These are phyloP conservation scores for Procambarus virginalis DNA, from an alignment of 1,140 invertebrate genomes.

Conservation along the genomic window DNA sequence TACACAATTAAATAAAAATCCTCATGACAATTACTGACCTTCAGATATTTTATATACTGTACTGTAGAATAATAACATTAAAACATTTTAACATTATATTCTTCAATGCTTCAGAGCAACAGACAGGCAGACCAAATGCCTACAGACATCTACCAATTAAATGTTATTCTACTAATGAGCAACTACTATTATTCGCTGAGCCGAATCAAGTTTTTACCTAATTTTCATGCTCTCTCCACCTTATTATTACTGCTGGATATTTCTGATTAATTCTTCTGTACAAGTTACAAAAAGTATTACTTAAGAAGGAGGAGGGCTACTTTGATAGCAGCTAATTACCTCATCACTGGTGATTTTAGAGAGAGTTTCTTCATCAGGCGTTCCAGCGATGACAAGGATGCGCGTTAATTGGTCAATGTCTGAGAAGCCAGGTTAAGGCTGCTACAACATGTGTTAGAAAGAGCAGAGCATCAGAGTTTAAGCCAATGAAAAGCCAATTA, in stretches of 20 bases:
- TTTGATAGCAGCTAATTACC: constrained; percentile 77
- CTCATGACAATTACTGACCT: too few species aligned
- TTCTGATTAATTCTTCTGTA: background rate
- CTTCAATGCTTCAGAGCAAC: too few species aligned
- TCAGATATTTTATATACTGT: too few species aligned
- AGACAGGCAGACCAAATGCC: too few species aligned
- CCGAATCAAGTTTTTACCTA: background rate
- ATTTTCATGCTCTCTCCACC: background rate
- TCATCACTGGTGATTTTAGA: constrained; percentile 91
- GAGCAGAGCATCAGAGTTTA: constrained; percentile 46
- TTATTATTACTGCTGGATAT: background rate
- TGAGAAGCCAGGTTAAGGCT: constrained; percentile 75
- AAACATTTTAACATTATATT: too few species aligned
- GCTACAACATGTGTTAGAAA: constrained; percentile 52
- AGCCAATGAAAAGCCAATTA: constrained; percentile 39
- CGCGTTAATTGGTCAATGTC: constrained; percentile 94
- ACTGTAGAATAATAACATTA: too few species aligned
- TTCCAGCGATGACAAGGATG: constrained; percentile 90
- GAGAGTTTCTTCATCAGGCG: constrained; percentile 87
- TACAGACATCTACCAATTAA: too few species aligned
- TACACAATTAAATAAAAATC: too few species aligned
- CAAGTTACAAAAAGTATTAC: background rate
- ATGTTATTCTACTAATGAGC: too few species aligned
- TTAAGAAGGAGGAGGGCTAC: background rate
- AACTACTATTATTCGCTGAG: too few species aligned